Conservation (phyloP, 2,888 invertebrate species). For the Drosophila prolongata region DNA sequence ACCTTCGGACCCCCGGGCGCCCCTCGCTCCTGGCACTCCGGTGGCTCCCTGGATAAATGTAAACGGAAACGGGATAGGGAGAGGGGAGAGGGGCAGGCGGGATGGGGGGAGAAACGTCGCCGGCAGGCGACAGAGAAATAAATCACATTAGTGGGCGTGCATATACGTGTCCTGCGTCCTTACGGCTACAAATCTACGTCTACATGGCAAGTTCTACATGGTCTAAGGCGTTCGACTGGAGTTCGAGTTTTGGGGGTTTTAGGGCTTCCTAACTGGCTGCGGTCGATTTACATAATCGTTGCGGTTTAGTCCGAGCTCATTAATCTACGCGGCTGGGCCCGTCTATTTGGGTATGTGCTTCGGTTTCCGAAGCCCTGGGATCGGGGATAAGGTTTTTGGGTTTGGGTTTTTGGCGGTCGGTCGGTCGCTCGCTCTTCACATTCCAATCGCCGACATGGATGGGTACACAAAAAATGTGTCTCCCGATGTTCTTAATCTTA, state of each 20-base stretch:
- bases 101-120: slow-evolving; percentile 46
- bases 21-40: slow-evolving; percentile 90
- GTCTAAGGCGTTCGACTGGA: slow-evolving; percentile 23
- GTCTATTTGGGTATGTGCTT: slow-evolving; percentile 29
- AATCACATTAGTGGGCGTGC: slow-evolving; percentile 76
- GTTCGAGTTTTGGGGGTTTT: slow-evolving; percentile 7
- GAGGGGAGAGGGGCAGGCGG: too few relatives aligned
- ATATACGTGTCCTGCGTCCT: slow-evolving; percentile 52
- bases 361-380: slow-evolving; percentile 7
- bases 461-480: slow-evolving; percentile 61
- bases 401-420: neutral
- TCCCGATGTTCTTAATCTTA: slow-evolving; percentile 75
- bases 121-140: slow-evolving; percentile 67
- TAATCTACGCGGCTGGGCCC: slow-evolving; percentile 59
- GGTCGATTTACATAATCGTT: slow-evolving; percentile 78
- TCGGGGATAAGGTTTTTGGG: neutral
- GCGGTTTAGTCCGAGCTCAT: slow-evolving; percentile 73
- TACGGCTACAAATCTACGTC: slow-evolving; percentile 41
- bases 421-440: neutral
- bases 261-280: slow-evolving; percentile 54
- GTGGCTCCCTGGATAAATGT: slow-evolving; percentile 82
- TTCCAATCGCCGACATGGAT: slow-evolving; percentile 32
- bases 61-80: slow-evolving; percentile 7
- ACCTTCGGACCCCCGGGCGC: slow-evolving; percentile 89
- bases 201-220: slow-evolving; percentile 32